Evolutionary conservation across 2,797 vertebrate species (phyloP).

Genomic region (Poecilia picta): DNA sequence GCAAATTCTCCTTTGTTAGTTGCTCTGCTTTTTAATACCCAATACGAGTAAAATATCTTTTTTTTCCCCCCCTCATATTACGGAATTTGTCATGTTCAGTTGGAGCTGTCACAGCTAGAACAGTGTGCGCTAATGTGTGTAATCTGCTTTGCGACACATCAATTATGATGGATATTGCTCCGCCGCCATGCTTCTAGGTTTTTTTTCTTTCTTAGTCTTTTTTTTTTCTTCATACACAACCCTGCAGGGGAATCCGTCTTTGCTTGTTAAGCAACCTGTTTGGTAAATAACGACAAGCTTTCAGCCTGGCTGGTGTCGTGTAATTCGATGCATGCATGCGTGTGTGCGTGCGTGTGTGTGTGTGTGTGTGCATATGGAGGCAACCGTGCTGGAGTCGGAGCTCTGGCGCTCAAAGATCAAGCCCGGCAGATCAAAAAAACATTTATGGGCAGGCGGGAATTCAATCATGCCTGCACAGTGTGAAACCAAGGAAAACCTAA

Average conservation of each 20-base stretch:
- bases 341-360: conserved; percentile 9
- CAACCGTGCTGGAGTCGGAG: conserved; percentile 23
- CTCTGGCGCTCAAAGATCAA: conserved; percentile 65
- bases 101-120: conserved; percentile 86
- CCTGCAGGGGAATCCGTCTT: conserved; percentile 84
- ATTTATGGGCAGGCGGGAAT: conserved; percentile 66
- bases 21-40: conserved; percentile 75
- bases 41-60: conserved; percentile 69
- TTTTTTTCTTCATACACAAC: conserved; percentile 47
- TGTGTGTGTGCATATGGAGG: conserved; percentile 14
- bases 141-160: conserved; percentile 90
- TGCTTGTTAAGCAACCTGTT: conserved; percentile 86
- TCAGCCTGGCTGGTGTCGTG: conserved; percentile 70
- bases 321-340: conserved; percentile 59
- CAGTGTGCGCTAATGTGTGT: conserved; percentile 88
- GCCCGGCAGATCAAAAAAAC: conserved; percentile 70
- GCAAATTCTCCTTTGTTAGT: conserved; percentile 76
- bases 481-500: conserved; percentile 48
- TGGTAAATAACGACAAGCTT: conserved; percentile 87
- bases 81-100: conserved; percentile 88
- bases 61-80: conserved; percentile 68
- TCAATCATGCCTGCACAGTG: conserved; percentile 61
- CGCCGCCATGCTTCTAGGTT: conserved; percentile 72
- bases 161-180: conserved; percentile 87
- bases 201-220: background rate